phyloP scores from a whole-genome alignment of 2,797 vertebrate species.

The Lacerta agilis region DNA sequence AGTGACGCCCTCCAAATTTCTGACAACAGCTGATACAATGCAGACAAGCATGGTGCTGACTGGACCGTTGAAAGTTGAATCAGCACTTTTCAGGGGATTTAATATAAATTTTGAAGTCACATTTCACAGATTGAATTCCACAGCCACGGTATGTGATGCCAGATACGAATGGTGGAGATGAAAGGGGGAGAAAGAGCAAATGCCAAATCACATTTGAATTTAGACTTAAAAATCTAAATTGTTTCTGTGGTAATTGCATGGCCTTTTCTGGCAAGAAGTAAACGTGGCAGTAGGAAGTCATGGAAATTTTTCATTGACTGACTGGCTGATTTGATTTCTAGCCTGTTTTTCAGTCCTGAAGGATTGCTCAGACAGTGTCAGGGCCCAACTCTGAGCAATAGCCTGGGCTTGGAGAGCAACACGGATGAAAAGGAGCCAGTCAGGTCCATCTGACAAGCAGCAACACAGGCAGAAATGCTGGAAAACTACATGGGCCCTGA shows the following conservation, averaged over 20 bases:
- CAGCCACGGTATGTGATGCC: not conserved
- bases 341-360: not conserved
- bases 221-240: not conserved
- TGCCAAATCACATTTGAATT: not conserved
- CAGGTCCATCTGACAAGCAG: no score
- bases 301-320: not conserved
- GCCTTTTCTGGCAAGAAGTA: not conserved
- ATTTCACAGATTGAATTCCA: not conserved
- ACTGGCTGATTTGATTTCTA: not conserved
- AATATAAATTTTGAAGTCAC: not conserved
- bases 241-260: not conserved
- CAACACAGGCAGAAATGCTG: no score
- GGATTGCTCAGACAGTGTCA: not conserved
- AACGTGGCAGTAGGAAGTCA: not conserved
- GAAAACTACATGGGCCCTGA: no score
- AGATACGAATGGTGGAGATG: not conserved
- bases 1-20: not conserved
- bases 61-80: not conserved
- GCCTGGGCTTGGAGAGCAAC: no score
- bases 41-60: not conserved
- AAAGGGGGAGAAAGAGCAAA: not conserved
- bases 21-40: not conserved
- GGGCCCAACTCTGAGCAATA: no score
- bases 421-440: no score
- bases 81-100: not conserved